Base-by-base conservation (phyloP, 2,888 invertebrate genomes). In the Bimastos eiseni region DNA sequence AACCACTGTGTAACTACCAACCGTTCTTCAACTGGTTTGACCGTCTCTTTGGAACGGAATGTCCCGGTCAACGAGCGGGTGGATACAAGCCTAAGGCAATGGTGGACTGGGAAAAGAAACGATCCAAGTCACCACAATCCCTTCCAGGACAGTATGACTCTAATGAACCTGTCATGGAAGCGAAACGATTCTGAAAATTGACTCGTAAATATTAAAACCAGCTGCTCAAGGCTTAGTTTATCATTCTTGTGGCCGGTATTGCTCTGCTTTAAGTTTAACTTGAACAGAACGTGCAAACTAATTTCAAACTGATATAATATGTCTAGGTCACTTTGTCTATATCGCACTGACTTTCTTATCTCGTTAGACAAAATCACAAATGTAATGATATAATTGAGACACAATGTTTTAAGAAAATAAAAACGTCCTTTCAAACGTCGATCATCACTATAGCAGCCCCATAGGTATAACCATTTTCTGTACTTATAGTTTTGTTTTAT, bases 1-100 rank as follows among this genome's bases (percentile, higher is more conserved):
- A 95, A 90, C 95, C 95, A 0, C 91, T 95, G 92, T 95, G 95
- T 36, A 95, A 95, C 93, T 95, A 94, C 93, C 93, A 95, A 92
- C 95, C 95, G 0, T 95, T 95, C 94, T 95, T 95, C 93, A 95
- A 95, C 93, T 95, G 95, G 92, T 93, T 94, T 91, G 95, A 95
- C 93, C 93, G 94, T 88, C 89, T 95, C 15, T 94, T 95, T 92
- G 95, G 94, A 92, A 93, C 93, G 30, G 94, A 93, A 90, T 95
- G 95, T 91, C 95, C 95, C 17, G 93, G 93, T 13, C 94, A 94
- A 93, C 91, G 92, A 83, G 94, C 94, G 0, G 94, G 94, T 3
- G 94, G 95, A 5, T 91, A 93, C 70, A 94, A 93, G 91, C 93
- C 93, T 37, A 92, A 93, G 89, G 92, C 92, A 19, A 92, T 95